Evolutionary conservation across 2,113 vertebrate species (phyloP).

Genomic region (Gnathonemus echidnorhynchus): DNA sequence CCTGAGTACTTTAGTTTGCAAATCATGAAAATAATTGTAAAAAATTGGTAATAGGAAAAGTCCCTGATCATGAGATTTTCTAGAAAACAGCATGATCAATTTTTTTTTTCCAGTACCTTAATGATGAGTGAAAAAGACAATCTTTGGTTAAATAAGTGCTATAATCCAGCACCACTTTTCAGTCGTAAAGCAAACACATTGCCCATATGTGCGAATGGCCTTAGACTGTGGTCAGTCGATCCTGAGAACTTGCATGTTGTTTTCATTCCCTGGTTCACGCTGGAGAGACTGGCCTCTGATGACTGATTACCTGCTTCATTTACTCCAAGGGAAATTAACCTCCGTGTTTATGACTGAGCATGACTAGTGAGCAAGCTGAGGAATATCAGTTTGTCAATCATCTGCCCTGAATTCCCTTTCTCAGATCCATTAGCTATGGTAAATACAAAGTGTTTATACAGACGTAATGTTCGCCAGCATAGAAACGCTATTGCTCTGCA

Average conservation of each 20-base stretch:
- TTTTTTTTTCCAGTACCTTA: not conserved
- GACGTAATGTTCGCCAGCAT: not conserved
- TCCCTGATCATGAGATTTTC: not conserved
- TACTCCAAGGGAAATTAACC: conserved; percentile 65
- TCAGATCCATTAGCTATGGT: not conserved
- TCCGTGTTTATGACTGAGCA: conserved; percentile 62
- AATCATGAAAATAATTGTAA: not conserved
- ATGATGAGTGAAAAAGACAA: not conserved
- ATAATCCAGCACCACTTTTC: not conserved
- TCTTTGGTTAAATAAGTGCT: not conserved
- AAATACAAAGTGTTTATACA: not conserved
- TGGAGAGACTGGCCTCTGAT: conserved; percentile 44
- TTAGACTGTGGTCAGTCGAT: not conserved
- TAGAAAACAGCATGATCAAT: not conserved
- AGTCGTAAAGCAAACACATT: not conserved
- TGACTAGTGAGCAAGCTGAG: conserved; percentile 25
- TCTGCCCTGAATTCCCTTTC: not conserved
- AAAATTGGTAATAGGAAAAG: not conserved
- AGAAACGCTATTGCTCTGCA: not conserved
- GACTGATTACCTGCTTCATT: conserved; percentile 68
- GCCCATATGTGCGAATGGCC: not conserved
- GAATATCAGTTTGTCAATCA: not conserved
- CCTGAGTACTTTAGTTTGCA: not conserved
- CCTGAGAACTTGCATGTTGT: conserved; percentile 34
- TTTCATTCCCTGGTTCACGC: conserved; percentile 57